These are phyloP conservation scores for Philopedon plagiatum DNA, from an alignment of 2,888 invertebrate genomes.

Conservation along the genomic window DNA sequence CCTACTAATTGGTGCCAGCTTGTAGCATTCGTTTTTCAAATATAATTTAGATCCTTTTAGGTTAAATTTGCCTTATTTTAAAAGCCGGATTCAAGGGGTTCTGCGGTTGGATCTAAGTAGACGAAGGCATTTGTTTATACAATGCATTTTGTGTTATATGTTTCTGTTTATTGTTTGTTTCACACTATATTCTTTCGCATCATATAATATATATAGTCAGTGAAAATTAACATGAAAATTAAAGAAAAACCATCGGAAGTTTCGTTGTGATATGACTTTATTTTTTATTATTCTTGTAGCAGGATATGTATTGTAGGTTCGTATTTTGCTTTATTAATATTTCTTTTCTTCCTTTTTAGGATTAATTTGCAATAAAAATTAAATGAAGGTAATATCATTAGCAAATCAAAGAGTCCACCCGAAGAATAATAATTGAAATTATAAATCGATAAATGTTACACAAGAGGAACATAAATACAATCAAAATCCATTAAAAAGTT, in stretches of 20 bases:
- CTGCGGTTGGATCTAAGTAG: too few relatives aligned
- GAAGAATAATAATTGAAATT: constrained; percentile 16
- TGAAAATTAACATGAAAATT: too few relatives aligned
- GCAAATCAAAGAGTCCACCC: background rate
- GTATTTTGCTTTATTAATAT: constrained; percentile 14
- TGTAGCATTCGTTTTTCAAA: too few relatives aligned
- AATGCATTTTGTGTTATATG: too few relatives aligned
- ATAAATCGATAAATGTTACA: constrained; percentile 15
- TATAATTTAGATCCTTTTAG: too few relatives aligned
- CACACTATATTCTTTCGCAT: too few relatives aligned
- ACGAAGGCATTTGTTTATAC: too few relatives aligned
- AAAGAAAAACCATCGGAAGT: background rate
- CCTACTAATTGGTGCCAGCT: too few relatives aligned
- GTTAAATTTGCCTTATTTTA: too few relatives aligned
- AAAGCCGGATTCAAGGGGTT: too few relatives aligned
- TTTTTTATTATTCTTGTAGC: background rate
- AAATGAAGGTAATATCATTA: constrained; percentile 5
- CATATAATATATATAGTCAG: too few relatives aligned
- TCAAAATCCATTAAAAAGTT: background rate
- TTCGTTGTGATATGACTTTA: background rate
- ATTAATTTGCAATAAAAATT: constrained; percentile 20
- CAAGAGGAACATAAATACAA: constrained; percentile 13
- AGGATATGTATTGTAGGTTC: constrained; percentile 1
- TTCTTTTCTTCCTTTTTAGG: constrained; percentile 13
- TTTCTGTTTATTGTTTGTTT: too few relatives aligned